These are phyloP conservation scores for Tragelaphus buxtoni DNA, from an alignment of 2,113 vertebrate genomes.

Conservation along the genomic window DNA sequence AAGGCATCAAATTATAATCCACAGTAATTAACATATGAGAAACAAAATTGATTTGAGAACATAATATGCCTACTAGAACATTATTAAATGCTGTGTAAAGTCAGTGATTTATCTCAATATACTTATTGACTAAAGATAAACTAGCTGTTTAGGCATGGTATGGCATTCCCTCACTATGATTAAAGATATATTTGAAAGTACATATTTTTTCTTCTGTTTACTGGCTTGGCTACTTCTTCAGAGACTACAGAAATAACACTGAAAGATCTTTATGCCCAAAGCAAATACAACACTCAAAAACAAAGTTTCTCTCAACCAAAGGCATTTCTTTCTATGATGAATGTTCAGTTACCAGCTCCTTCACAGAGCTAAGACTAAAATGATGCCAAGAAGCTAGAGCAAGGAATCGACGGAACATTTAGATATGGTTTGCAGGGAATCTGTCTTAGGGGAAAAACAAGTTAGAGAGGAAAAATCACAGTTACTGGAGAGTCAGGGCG, in stretches of 20 bases:
- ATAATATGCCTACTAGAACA: conserved; percentile 14
- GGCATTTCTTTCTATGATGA: conserved; percentile 7
- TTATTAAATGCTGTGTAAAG: not conserved
- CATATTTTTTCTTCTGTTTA: conserved; percentile 34
- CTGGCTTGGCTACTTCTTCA: conserved; percentile 45
- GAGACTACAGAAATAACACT: conserved; percentile 45
- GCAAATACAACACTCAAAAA: not conserved
- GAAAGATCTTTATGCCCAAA: conserved; percentile 24
- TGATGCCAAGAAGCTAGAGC: conserved; percentile 21
- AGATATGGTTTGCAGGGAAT: conserved; percentile 39
- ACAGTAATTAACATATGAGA: not conserved
- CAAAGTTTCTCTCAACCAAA: conserved; percentile 41
- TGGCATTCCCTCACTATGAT: not conserved
- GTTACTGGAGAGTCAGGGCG: not conserved
- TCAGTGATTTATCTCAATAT: conserved; percentile 6
- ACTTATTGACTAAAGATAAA: conserved; percentile 26
- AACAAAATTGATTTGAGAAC: conserved; percentile 21
- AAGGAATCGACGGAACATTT: not conserved
- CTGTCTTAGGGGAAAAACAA: conserved; percentile 19
- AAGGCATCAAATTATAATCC: conserved; percentile 36
- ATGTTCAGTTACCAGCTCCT: conserved; percentile 25
- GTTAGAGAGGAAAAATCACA: not conserved
- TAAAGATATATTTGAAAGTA: conserved; percentile 53
- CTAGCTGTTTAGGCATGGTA: conserved; percentile 14
- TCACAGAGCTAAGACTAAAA: conserved; percentile 54